Evolutionary conservation across 2,113 vertebrate species (phyloP), one percentile per base, ranked within the genome.

Genomic region (Canis aureus): DNA sequence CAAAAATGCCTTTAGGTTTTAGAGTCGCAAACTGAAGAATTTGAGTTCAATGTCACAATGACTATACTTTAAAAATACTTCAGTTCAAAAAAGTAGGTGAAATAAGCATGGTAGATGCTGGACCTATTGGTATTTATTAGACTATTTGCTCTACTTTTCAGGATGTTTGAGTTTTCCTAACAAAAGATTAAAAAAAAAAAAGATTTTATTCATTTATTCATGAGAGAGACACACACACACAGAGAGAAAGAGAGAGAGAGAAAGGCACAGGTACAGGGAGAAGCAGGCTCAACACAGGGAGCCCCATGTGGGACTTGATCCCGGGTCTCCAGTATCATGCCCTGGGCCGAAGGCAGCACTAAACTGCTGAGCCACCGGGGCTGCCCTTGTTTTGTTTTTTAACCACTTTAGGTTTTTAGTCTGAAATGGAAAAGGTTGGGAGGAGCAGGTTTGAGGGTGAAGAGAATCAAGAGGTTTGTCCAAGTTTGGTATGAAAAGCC

Each of bases 1-100:
- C 43, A 53, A 32, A 38, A 71, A 87, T n/a, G 25, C 20, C 51
- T 66, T 62, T 57, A 59, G n/a, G 10, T 67, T 93, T 93, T 82
- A 29, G 49, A 96, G 35, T 19, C 16, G 17, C 22, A 89, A 43
- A 82, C 9, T 51, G 62, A 81, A 73, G 27, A 57, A n/a, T 81
- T 35, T 81, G 51, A 53, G 76, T 51, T 71, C 62, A 92, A 84
- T 74, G 32, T 53, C 43, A 74, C 1, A 13, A 29, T 23, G 10
- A 85, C 55, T 87, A 55, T 43, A 79, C 73, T 95, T 64, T 88
- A 62, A 81, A 81, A 80, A 71, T 55, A 66, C 19, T 81, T 87
- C 32, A 71, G 12, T 38, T 19, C 19, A 19, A n/a, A 73, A 55
- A 80, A 32, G 43, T 11, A 69, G 11, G 7, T 85, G 51, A 79